These are phyloP conservation scores for Drosophila koepferae DNA, from an alignment of 2,888 invertebrate genomes.

Conservation along the genomic window DNA sequence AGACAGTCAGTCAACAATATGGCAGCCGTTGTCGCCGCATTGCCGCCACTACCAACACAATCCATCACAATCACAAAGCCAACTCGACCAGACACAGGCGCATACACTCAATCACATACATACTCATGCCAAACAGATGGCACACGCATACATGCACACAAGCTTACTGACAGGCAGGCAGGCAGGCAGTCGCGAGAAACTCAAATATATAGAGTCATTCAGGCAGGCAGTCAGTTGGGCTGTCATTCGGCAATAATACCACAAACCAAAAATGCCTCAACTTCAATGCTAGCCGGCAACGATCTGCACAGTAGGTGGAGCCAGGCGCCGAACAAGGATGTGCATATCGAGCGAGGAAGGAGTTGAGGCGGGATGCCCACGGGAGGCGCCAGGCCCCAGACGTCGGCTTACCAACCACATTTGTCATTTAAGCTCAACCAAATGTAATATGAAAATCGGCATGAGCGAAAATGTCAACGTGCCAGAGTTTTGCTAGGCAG, in stretches of 20 bases:
- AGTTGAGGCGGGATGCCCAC: neutral
- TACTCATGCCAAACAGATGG: constrained; percentile 8
- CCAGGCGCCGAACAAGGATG: constrained; percentile 4
- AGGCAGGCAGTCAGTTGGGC: constrained; percentile 40
- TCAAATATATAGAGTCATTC: constrained; percentile 51
- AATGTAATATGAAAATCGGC: constrained; percentile 78
- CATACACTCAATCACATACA: constrained; percentile 31
- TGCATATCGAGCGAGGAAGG: neutral
- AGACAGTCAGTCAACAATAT: constrained; percentile 47
- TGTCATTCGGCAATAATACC: constrained; percentile 71
- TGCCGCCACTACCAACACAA: constrained; percentile 59
- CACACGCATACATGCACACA: constrained; percentile 2
- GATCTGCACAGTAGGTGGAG: constrained; percentile 35
- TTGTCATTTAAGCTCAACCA: constrained; percentile 78
- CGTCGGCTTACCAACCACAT: constrained; percentile 76
- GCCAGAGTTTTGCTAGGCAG: constrained; percentile 28
- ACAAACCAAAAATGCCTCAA: constrained; percentile 71
- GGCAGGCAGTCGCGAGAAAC: constrained; percentile 3
- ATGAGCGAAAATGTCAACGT: constrained; percentile 75
- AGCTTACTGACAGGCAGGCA: neutral
- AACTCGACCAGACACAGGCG: constrained; percentile 57
- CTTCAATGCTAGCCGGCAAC: constrained; percentile 52
- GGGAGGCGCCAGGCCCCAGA: constrained; percentile 50
- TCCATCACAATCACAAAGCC: constrained; percentile 74
- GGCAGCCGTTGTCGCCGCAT: constrained; percentile 51